These are phyloP conservation scores for Iselma pallidipennis DNA, from an alignment of 2,888 invertebrate genomes.

Conservation along the genomic window DNA sequence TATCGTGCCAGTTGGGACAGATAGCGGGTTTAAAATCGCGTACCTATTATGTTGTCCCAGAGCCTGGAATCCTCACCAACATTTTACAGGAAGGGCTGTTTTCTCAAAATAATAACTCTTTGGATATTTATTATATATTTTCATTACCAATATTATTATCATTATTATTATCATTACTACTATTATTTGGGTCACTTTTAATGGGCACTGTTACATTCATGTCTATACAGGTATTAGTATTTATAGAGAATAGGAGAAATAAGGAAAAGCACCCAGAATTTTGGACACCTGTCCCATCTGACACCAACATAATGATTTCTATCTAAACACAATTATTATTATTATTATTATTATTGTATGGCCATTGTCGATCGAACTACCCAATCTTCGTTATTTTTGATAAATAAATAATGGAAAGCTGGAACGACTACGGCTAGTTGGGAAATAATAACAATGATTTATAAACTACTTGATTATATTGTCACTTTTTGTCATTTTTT, in stretches of 20 bases:
- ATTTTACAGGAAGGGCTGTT: conserved; percentile 26
- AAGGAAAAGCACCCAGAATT: conserved; percentile 43
- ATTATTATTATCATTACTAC: neutral
- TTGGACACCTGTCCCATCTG: conserved; percentile 57
- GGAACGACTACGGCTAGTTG: conserved; percentile 10
- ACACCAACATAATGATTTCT: conserved; percentile 49
- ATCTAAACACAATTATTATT: conserved; percentile 18
- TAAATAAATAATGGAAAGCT: neutral
- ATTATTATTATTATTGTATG: neutral
- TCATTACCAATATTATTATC: neutral
- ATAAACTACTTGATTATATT: conserved; percentile 22
- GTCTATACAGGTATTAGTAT: too few species aligned
- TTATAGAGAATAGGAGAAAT: conserved; percentile 35
- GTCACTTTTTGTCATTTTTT: conserved; percentile 16
- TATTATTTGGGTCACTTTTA: conserved; percentile 35
- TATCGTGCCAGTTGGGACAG: conserved; percentile 65
- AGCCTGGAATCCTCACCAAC: conserved; percentile 38
- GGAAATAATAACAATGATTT: conserved; percentile 20
- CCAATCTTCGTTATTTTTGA: neutral
- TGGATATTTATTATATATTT: conserved; percentile 2
- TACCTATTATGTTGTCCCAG: conserved; percentile 46
- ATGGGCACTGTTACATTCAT: conserved; percentile 40
- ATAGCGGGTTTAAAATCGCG: conserved; percentile 42
- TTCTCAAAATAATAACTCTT: conserved; percentile 23
- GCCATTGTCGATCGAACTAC: neutral